Conservation (phyloP, 2,888 invertebrate species). For the Anarsia innoxiella region DNA sequence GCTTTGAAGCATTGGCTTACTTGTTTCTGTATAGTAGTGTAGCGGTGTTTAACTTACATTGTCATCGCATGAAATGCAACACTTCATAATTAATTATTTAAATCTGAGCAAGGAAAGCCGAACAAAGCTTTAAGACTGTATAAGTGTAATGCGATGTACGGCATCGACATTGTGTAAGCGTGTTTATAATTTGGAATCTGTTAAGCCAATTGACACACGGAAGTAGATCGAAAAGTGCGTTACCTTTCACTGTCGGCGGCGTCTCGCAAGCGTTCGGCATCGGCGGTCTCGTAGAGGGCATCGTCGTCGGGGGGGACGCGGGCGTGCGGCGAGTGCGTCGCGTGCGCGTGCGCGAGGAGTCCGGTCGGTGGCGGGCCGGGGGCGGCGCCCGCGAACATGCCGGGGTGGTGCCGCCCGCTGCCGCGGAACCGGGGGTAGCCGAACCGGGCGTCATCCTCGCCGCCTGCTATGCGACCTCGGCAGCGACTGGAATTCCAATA, state of each 20-base stretch:
- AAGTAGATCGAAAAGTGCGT: constrained; percentile 22
- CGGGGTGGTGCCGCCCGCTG: constrained; percentile 48
- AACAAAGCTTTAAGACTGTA: too few relatives aligned
- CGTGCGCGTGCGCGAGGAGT: constrained; percentile 61
- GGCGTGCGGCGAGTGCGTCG: constrained; percentile 58
- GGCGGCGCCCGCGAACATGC: constrained; percentile 47
- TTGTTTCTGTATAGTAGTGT: too few relatives aligned
- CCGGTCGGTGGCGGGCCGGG: constrained; percentile 50
- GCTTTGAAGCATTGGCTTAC: constrained; percentile 20
- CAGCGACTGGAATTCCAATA: constrained; percentile 71
- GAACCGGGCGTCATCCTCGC: constrained; percentile 84
- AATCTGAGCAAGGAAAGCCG: too few relatives aligned
- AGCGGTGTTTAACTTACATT: too few relatives aligned
- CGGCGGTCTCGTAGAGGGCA: constrained; percentile 91
- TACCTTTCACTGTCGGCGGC: constrained; percentile 94
- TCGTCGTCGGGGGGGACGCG: constrained; percentile 80
- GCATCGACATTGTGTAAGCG: not conserved
- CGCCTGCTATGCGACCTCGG: constrained; percentile 47
- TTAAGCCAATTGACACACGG: constrained; percentile 7
- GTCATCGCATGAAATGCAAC: too few relatives aligned
- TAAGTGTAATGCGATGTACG: constrained; percentile 8
- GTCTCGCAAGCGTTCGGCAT: constrained; percentile 81
- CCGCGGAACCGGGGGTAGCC: constrained; percentile 80
- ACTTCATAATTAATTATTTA: too few relatives aligned
- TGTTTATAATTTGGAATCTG: not conserved